These are phyloP conservation scores for Drosophila virilis DNA, from an alignment of 1,140 invertebrate genomes.

Conservation along the genomic window DNA sequence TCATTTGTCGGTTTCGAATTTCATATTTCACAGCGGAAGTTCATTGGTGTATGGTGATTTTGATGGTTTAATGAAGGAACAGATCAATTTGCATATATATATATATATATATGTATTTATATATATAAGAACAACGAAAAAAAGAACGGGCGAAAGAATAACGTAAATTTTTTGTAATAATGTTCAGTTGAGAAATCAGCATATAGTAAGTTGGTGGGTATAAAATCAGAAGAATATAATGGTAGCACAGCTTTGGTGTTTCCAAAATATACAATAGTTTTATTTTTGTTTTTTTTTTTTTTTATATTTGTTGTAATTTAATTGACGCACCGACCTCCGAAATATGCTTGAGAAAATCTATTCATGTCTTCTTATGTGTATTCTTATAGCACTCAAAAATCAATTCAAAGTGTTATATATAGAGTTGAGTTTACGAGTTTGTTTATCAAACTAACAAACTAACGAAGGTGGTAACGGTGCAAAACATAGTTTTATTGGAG, in stretches of 20 bases:
- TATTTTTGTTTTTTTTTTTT: constrained; percentile 2
- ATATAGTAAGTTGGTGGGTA: constrained; percentile 51
- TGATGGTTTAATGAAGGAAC: constrained; percentile 58
- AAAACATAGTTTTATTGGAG: constrained; percentile 62
- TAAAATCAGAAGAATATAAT: constrained; percentile 47
- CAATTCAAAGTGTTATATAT: constrained; percentile 41
- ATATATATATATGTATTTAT: constrained; percentile 26
- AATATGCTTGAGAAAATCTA: constrained; percentile 84
- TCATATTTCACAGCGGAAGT: constrained; percentile 36
- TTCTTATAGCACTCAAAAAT: constrained; percentile 40
- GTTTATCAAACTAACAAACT: constrained; percentile 30
- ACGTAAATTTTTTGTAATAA: constrained; percentile 36
- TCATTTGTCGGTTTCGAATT: constrained; percentile 50
- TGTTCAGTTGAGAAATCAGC: constrained; percentile 40
- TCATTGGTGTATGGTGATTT: constrained; percentile 41
- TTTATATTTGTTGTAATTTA: constrained; percentile 43
- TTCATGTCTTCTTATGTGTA: constrained; percentile 71
- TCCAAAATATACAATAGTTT: constrained; percentile 39
- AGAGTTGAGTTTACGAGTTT: constrained; percentile 36
- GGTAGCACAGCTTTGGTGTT: constrained; percentile 30
- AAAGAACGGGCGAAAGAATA: constrained; percentile 44
- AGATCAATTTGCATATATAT: constrained; percentile 50
- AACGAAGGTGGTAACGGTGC: constrained; percentile 83
- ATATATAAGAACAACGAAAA: constrained; percentile 55
- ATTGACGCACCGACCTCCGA: constrained; percentile 81